These are phyloP conservation scores for Rynchops niger DNA, from an alignment of 2,113 vertebrate genomes.

Conservation along the genomic window DNA sequence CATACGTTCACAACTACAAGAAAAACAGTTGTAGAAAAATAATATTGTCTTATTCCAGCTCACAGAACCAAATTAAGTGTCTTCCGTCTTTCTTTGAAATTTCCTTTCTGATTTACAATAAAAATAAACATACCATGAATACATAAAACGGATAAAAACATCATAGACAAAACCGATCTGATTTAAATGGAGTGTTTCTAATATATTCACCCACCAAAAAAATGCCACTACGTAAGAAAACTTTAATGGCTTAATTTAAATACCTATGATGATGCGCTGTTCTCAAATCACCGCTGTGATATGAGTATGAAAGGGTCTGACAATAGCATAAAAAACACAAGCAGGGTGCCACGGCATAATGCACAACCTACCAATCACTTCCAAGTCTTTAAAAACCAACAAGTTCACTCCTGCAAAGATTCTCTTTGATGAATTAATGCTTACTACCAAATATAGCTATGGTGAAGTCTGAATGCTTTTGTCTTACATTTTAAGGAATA, in stretches of 20 bases:
- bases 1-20: background rate
- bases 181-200: slow-evolving; percentile 45
- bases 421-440: background rate
- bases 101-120: slow-evolving; percentile 27
- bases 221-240: background rate
- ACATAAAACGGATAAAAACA: slow-evolving; percentile 40
- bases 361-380: background rate
- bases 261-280: background rate
- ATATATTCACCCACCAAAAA: slow-evolving; percentile 19
- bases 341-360: background rate
- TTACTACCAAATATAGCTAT: background rate
- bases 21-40: background rate
- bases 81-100: background rate
- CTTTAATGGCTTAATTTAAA: slow-evolving; percentile 22
- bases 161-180: background rate
- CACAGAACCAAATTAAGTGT: background rate
- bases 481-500: background rate
- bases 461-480: background rate
- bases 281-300: background rate
- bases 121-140: slow-evolving; percentile 55
- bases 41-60: background rate
- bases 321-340: background rate
- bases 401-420: background rate
- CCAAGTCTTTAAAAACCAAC: background rate
- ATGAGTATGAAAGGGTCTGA: background rate